Base-by-base conservation (phyloP, 2,797 vertebrate genomes). In the Salarias fasciatus region DNA sequence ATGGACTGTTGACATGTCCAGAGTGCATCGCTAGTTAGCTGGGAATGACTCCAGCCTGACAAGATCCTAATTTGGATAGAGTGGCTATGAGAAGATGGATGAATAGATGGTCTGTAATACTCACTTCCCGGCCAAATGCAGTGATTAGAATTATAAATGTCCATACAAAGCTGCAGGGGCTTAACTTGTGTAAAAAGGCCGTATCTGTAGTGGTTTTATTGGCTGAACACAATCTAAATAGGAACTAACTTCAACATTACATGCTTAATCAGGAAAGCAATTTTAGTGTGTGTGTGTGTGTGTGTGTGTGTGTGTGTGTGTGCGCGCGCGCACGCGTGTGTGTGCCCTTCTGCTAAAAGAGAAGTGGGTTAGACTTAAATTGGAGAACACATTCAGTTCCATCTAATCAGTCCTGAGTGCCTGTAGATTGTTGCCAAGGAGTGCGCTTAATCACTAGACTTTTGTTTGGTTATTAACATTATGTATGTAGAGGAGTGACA, bases 261-360 rank as follows among this genome's bases (percentile, higher is more conserved):
- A 14, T n/a, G 12, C 5, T 38, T 11, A 33, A 37, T 52, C n/a
- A 28, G 28, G 6, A 29, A 47, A 53, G n/a, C 18, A 1, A 24
- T 7, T 14, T 43, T 18, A n/a, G n/a, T n/a, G n/a, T n/a, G n/a
- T n/a, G n/a, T n/a, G n/a, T n/a, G n/a, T n/a, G n/a, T n/a, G n/a
- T n/a, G n/a, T n/a, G n/a, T n/a, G n/a, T n/a, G n/a, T n/a, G n/a
- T n/a, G n/a, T n/a, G n/a, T n/a, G n/a, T n/a, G n/a, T n/a, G n/a
- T n/a, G n/a, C n/a, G n/a, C n/a, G n/a, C n/a, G n/a, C n/a, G 18
- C 24, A 18, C 24, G 18, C 24, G 18, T 24, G 18, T 24, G 18
- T 3, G 18, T 24, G 18, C 3, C 18, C 28, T 68, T 63, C 40
- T n/a, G 6, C 60, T 31, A 28, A 35, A 14, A 38, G 29, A 61